These are phyloP conservation scores for Psettodes erumei DNA, from an alignment of 2,113 vertebrate genomes.

Conservation along the genomic window DNA sequence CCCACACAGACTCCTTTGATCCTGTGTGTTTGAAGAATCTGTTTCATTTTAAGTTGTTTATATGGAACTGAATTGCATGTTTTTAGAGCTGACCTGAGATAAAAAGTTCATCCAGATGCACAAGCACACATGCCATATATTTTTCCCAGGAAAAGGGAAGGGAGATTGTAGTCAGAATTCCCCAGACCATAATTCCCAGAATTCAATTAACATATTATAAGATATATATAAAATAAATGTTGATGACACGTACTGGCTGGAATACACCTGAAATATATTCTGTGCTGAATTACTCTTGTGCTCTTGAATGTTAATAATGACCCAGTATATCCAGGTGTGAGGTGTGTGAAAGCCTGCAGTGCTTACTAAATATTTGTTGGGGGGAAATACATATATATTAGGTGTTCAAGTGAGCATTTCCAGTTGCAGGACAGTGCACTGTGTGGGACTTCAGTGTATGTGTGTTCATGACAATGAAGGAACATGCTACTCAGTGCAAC, in stretches of 20 bases:
- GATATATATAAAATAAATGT: too few species aligned
- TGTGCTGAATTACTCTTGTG: neutral
- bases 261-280: neutral
- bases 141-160: neutral
- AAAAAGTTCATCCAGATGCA: neutral
- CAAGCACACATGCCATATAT: neutral
- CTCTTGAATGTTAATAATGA: conserved; percentile 3
- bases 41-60: neutral
- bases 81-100: neutral
- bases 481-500: neutral
- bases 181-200: neutral
- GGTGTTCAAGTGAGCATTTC: neutral
- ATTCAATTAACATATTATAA: too few species aligned
- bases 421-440: neutral
- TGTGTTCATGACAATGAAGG: neutral
- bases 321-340: conserved; percentile 17
- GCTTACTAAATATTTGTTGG: too few species aligned
- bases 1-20: neutral
- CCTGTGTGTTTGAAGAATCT: neutral
- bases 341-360: neutral
- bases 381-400: neutral
- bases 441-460: neutral
- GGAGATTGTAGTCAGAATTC: neutral
- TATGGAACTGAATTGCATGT: neutral
- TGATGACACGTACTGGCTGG: neutral